Evolutionary conservation across 2,888 invertebrate species (phyloP).

Genomic region (Toxonevra muliebris): DNA sequence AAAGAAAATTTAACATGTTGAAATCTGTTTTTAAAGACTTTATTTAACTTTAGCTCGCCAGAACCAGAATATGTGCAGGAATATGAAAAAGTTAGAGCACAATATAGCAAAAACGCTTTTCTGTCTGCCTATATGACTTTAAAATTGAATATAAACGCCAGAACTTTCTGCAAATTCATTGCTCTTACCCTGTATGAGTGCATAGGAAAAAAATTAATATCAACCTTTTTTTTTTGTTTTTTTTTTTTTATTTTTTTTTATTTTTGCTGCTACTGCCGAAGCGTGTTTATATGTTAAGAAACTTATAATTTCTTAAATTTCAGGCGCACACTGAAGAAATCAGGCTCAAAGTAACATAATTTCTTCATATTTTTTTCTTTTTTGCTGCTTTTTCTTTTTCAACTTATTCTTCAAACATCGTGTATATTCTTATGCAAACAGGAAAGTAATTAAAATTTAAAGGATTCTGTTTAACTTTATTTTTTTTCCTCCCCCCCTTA

Average conservation of each 20-base stretch:
- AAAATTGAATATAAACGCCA: too few relatives aligned
- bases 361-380: background rate
- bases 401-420: background rate
- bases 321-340: background rate
- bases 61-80: too few relatives aligned
- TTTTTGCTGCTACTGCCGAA: too few relatives aligned
- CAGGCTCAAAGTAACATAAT: background rate
- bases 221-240: too few relatives aligned
- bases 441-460: constrained; percentile 18
- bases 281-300: too few relatives aligned
- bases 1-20: constrained; percentile 1
- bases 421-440: constrained; percentile 6
- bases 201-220: too few relatives aligned
- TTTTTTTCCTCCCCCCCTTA: constrained; percentile 9
- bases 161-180: too few relatives aligned
- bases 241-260: too few relatives aligned
- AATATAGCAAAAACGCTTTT: too few relatives aligned
- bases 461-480: constrained; percentile 12
- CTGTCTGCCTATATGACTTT: too few relatives aligned
- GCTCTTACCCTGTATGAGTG: too few relatives aligned
- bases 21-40: constrained; percentile 21
- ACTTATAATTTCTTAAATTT: background rate
- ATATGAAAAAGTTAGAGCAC: too few relatives aligned
- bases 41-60: constrained; percentile 13
- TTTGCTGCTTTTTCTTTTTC: background rate